A percentile compares a stretch with the other conserved stretches of the same genome.
These are phyloP conservation scores for Arrhamphus sclerolepis DNA, from an alignment of 2,797 vertebrate species.

Conservation along the genomic window DNA sequence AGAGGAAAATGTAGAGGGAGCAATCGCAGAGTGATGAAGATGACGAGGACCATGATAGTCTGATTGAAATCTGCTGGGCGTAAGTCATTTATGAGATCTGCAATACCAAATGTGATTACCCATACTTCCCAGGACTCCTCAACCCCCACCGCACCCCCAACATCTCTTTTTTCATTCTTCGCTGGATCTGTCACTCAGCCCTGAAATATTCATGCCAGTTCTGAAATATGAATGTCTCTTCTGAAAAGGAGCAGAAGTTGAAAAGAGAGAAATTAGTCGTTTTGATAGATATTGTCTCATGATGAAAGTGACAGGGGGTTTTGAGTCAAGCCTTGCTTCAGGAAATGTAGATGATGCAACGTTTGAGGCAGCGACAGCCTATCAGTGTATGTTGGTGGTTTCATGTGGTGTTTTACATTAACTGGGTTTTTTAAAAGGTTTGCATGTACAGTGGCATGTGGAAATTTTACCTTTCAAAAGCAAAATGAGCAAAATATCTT, in stretches of 20 bases:
- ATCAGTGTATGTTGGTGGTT: neutral
- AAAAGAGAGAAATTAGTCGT: constrained; percentile 71
- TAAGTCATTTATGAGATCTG: constrained; percentile 74
- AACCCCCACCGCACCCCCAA: constrained; percentile 30
- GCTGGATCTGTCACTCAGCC: constrained; percentile 76
- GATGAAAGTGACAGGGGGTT: constrained; percentile 69
- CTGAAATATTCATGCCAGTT: constrained; percentile 76
- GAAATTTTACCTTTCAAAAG: neutral
- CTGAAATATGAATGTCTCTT: constrained; percentile 80
- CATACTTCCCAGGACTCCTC: constrained; percentile 57
- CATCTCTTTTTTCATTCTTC: constrained; percentile 70
- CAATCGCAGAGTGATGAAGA: constrained; percentile 46
- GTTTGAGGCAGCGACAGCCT: neutral
- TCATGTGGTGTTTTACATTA: neutral
- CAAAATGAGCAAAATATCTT: neutral
- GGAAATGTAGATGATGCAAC: constrained; percentile 42
- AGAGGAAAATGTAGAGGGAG: constrained; percentile 13
- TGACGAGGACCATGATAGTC: constrained; percentile 45
- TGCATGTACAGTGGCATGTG: constrained; percentile 6
- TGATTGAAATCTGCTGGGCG: constrained; percentile 66
- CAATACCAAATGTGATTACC: constrained; percentile 76
- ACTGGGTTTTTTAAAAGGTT: neutral
- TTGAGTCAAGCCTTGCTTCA: constrained; percentile 59
- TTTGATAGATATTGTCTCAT: constrained; percentile 68
- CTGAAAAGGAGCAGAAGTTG: constrained; percentile 71